Evolutionary conservation across 2,888 invertebrate species (phyloP), one percentile per base, ranked within the genome.

Genomic region (Galerucella nymphaeae): DNA sequence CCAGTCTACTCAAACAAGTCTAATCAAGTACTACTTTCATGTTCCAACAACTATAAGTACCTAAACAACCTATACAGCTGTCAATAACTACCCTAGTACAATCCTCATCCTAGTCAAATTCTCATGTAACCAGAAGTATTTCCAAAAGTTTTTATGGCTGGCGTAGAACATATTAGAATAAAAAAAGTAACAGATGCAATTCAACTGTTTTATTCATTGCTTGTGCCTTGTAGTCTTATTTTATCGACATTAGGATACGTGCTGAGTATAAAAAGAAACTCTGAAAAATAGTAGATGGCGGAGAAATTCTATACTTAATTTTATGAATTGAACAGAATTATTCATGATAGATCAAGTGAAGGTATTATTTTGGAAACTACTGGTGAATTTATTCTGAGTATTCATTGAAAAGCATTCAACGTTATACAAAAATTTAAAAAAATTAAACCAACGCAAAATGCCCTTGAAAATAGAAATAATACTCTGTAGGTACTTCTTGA

Each of bases 201-300:
- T 55, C 20, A 18, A 55, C 55, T 62, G 62, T 62, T 62, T 62
- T 62, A 41, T 62, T 62, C 41, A 62, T 62, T 16, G 16, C 13
- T 18, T 16, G 38, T 16, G 62, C 41, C 62, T 62, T 42, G 62
- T 62, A 62, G 62, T 62, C 62, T 42, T 42, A 62, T 62, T 62
- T 62, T 62, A 62, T 62, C 41, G 62, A 38, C 38, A 41, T 62
- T 42, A 62, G 16, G 41, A n/a, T 62, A 62, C 62, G 62, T 62
- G 62, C 62, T 20, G 9, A 9, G 62, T 18, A 42, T 62, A 62
- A 41, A 62, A 42, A 45, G 18, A 55, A 55, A 20, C 20, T 55
- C 4, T 14, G 55, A 11, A 18, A 20, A 20, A 55, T 20, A 55
- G 18, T 20, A 4, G 20, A 55, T 55, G 20, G 55, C 18, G 16